Conservation (phyloP, 2,797 vertebrate genomes). For the Emys orbicularis region DNA sequence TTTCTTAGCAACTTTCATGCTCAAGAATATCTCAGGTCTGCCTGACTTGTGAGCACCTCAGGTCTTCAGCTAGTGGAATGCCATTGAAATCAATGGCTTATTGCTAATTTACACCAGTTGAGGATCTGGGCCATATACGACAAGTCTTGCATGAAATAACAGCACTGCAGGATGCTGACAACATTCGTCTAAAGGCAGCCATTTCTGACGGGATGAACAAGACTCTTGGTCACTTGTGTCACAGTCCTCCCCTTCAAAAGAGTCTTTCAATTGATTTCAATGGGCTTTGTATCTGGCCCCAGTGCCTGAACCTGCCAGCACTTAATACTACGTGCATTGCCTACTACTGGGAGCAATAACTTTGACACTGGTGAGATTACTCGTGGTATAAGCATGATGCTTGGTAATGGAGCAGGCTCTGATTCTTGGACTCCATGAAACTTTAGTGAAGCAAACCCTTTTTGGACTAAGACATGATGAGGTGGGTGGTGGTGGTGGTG, state of each 20-base stretch:
- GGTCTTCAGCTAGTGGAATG: accelerated
- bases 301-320: background rate
- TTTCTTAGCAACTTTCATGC: background rate
- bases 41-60: background rate
- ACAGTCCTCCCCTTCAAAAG: background rate
- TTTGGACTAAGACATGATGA: background rate
- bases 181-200: background rate
- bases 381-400: background rate
- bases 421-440: background rate
- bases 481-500: background rate
- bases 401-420: background rate
- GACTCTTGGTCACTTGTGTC: too few species aligned
- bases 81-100: accelerated
- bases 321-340: background rate
- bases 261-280: background rate
- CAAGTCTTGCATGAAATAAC: background rate
- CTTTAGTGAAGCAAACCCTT: background rate
- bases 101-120: background rate
- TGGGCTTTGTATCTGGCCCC: accelerated
- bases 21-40: background rate
- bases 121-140: background rate
- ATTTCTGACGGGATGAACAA: background rate
- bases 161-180: background rate
- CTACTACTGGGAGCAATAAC: background rate
- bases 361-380: background rate